These are phyloP conservation scores for Amblyornis subalaris DNA, from an alignment of 2,113 vertebrate species.

Conservation along the genomic window DNA sequence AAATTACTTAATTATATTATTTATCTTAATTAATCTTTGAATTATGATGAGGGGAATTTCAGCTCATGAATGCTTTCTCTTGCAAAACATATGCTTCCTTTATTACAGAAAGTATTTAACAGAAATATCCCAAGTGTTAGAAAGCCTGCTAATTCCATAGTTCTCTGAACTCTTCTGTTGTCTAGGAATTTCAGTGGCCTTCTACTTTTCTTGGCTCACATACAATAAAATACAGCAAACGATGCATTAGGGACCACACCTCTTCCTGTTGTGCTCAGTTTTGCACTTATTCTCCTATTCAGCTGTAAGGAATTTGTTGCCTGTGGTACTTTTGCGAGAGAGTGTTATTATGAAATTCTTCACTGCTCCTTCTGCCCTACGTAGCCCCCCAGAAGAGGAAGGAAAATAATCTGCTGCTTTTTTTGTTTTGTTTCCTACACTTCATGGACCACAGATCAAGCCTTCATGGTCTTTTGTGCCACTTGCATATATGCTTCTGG, in stretches of 20 bases:
- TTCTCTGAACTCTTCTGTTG: background rate
- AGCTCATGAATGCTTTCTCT: background rate
- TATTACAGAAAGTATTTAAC: background rate
- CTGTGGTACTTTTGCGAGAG: background rate
- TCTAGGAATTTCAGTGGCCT: background rate
- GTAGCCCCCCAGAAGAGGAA: background rate
- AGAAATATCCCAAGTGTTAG: background rate
- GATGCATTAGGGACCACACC: background rate
- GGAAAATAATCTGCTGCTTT: background rate
- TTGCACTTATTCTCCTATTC: background rate
- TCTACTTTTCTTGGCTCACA: background rate
- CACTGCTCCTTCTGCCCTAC: background rate
- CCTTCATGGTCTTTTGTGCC: background rate
- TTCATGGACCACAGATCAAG: background rate
- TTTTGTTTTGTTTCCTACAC: background rate
- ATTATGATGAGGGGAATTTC: background rate
- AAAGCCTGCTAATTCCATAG: background rate
- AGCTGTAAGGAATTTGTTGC: slow-evolving; percentile 12
- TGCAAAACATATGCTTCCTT: background rate
- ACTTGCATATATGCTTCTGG: background rate
- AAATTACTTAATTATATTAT: background rate
- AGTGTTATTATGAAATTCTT: background rate
- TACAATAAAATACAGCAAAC: slow-evolving; percentile 6
- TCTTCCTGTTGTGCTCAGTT: slow-evolving; percentile 15
- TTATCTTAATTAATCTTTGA: slow-evolving; percentile 10